phyloP scores from a whole-genome alignment of 2,797 vertebrate species.

The Phrynocephalus vlangalii region DNA sequence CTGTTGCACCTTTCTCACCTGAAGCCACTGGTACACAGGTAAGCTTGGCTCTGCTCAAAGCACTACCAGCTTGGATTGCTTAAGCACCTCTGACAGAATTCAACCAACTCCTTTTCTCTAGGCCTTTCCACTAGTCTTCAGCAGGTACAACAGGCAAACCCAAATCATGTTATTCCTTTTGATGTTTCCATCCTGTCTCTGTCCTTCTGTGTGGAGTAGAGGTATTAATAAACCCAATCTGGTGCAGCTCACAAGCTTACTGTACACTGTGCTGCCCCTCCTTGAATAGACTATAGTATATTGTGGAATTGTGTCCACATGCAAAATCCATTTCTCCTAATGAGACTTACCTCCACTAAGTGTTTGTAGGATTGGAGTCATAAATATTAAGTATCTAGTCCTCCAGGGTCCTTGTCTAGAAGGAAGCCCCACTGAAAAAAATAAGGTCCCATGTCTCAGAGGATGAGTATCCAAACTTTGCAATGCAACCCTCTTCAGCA shows the following conservation, averaged over 20 bases:
- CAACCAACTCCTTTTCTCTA: too few species aligned
- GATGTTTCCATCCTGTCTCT: neutral
- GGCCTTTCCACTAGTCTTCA: neutral
- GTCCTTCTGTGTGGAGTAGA: too few species aligned
- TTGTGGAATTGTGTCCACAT: neutral
- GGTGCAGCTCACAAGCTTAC: neutral
- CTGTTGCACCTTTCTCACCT: neutral
- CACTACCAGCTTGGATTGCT: neutral
- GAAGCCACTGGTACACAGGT: neutral
- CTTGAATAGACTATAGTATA: neutral
- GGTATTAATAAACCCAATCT: neutral
- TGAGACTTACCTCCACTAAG: neutral
- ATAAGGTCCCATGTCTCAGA: neutral
- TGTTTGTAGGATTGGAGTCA: neutral
- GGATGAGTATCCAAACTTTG: neutral
- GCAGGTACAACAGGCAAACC: neutral
- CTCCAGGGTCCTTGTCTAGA: neutral
- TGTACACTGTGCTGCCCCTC: neutral
- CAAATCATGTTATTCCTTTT: neutral
- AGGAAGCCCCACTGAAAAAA: neutral
- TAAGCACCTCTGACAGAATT: too few species aligned
- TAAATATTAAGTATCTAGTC: neutral
- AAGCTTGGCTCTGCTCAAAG: neutral
- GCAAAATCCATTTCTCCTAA: neutral
- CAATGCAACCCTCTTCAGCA: neutral